Percentiles rank a stretch among this genome's conserved stretches.
phyloP scores from a whole-genome alignment of 2,888 invertebrate genomes.

The Meandrusa payeni region DNA sequence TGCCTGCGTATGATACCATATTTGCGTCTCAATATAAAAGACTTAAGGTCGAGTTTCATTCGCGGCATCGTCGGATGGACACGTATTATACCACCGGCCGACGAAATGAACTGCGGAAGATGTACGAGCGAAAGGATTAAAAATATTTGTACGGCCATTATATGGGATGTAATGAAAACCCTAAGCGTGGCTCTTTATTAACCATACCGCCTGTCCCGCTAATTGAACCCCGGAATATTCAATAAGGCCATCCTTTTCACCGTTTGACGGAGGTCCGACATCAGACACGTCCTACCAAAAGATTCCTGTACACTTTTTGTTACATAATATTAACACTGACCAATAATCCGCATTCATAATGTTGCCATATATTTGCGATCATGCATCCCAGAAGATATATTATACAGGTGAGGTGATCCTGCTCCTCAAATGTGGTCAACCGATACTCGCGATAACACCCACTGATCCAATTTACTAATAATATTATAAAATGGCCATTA shows the following conservation, averaged over 20 bases:
- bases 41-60: conserved; percentile 13
- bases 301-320: conserved; percentile 21
- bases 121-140: conserved; percentile 78
- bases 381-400: too few relatives aligned
- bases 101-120: conserved; percentile 78
- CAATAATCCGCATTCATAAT: conserved; percentile 13
- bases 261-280: conserved; percentile 65
- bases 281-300: conserved; percentile 26
- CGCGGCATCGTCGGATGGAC: conserved; percentile 29
- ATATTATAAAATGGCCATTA: too few relatives aligned
- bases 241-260: conserved; percentile 54
- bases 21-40: conserved; percentile 1
- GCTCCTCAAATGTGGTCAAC: too few relatives aligned
- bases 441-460: too few relatives aligned
- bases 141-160: conserved; percentile 80
- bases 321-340: conserved; percentile 9
- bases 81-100: conserved; percentile 59
- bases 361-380: too few relatives aligned
- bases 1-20: conserved; percentile 11
- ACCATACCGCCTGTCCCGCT: conserved; percentile 64
- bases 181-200: conserved; percentile 74
- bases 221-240: conserved; percentile 65
- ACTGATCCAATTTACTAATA: too few relatives aligned
- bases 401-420: too few relatives aligned
- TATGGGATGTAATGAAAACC: conserved; percentile 76